A percentile compares a stretch with the other conserved stretches of the same genome.
Evolutionary conservation across 2,797 vertebrate species (phyloP).

Genomic region (Schizopygopsis malacanthus): DNA sequence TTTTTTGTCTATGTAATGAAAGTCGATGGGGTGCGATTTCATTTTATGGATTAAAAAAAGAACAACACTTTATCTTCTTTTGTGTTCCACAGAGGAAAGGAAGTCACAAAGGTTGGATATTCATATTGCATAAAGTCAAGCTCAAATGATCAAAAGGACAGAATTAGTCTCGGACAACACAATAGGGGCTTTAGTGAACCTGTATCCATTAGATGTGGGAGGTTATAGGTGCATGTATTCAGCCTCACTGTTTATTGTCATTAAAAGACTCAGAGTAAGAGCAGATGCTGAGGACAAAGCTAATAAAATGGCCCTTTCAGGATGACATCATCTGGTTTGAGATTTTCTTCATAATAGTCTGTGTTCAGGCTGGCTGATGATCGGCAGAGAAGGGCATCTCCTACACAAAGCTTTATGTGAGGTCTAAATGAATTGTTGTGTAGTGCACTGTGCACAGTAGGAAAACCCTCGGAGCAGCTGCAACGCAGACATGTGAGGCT

Average conservation of each 20-base stretch:
- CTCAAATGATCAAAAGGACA: neutral
- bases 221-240: neutral
- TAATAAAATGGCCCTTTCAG: conserved; percentile 33
- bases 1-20: neutral
- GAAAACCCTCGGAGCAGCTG: conserved; percentile 16
- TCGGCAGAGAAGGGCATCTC: conserved; percentile 27
- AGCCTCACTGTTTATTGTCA: conserved; percentile 9
- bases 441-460: conserved; percentile 12
- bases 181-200: neutral
- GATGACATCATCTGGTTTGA: conserved; percentile 22
- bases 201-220: conserved; percentile 7
- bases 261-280: neutral
- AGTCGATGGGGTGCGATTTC: neutral
- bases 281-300: conserved; percentile 1
- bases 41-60: no score
- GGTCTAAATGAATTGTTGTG: conserved; percentile 17
- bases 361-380: conserved; percentile 7
- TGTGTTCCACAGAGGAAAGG: neutral
- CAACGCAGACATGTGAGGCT: conserved; percentile 28
- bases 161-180: neutral
- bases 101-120: neutral
- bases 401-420: conserved; percentile 13
- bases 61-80: neutral
- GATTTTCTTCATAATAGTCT: conserved; percentile 31
- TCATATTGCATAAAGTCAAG: neutral